phyloP scores from a whole-genome alignment of 2,113 vertebrate species.

The Illadopsis cleaveri region DNA sequence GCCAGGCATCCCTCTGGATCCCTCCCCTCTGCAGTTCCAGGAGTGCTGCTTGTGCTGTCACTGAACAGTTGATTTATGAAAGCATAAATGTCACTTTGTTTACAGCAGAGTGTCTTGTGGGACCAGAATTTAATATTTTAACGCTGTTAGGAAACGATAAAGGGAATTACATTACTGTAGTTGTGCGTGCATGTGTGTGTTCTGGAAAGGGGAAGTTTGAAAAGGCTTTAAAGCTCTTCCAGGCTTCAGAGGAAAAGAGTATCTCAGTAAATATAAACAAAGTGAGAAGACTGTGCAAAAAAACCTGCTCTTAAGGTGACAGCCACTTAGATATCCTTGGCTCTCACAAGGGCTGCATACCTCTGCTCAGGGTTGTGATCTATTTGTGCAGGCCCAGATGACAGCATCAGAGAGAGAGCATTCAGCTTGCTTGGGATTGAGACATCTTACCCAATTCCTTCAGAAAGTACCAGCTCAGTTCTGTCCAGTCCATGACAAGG shows the following conservation, averaged over 20 bases:
- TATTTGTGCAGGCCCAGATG: background rate
- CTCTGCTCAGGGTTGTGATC: background rate
- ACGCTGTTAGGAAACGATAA: background rate
- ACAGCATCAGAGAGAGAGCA: fast-evolving
- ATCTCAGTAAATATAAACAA: background rate
- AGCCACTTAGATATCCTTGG: background rate
- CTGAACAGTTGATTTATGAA: background rate
- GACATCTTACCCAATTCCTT: background rate
- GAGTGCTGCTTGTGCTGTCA: background rate
- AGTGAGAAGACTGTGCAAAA: background rate
- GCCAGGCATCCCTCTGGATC: background rate
- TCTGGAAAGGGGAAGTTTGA: background rate
- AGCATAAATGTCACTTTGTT: background rate
- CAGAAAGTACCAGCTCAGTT: background rate
- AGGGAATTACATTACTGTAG: background rate
- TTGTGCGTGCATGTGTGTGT: fast-evolving
- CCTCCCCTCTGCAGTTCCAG: fast-evolving
- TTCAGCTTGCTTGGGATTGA: background rate
- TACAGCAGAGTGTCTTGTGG: background rate
- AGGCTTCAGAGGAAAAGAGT: background rate
- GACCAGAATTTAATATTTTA: background rate
- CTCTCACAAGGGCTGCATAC: background rate
- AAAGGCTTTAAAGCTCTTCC: background rate
- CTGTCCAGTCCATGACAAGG: background rate
- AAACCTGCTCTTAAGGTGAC: background rate